Evolutionary conservation across 1,140 invertebrate genomes (phyloP).

Genomic region (Octopus sinensis): DNA sequence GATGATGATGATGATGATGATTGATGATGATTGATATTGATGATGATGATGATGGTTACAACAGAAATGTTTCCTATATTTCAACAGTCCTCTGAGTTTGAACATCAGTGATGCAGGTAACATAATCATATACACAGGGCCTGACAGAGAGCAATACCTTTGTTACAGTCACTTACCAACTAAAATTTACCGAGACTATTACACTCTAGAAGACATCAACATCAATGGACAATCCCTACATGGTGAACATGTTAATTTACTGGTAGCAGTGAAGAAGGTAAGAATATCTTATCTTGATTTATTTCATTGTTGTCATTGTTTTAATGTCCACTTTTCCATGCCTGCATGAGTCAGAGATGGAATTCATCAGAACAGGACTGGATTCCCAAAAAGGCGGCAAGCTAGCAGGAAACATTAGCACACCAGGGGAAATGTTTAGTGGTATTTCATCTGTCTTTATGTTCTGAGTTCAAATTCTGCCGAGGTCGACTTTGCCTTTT

Average conservation of each 20-base stretch:
- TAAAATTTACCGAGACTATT: conserved; percentile 49
- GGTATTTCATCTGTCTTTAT: too few species aligned
- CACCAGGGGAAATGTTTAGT: too few species aligned
- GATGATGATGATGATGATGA: too few species aligned
- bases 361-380: too few species aligned
- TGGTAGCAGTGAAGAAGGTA: conserved; percentile 48
- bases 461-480: too few species aligned
- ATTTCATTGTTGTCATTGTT: background rate
- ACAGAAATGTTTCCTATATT: background rate
- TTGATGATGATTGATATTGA: too few species aligned
- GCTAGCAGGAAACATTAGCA: too few species aligned
- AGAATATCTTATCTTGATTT: background rate
- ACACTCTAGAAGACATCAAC: conserved; percentile 49
- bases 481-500: too few species aligned
- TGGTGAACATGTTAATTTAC: conserved; percentile 48
- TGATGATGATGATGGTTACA: too few species aligned
- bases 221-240: conserved; percentile 47
- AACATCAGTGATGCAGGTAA: conserved; percentile 45
- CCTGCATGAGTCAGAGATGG: background rate
- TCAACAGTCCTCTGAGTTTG: conserved; percentile 43
- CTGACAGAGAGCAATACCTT: conserved; percentile 32
- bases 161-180: conserved; percentile 39
- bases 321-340: background rate
- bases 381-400: too few species aligned
- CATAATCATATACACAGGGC: conserved; percentile 38